A percentile compares a stretch with the other conserved stretches of the same genome.
These are phyloP conservation scores for Rhopalosiphum maidis DNA, from an alignment of 1,140 invertebrate genomes.

Conservation along the genomic window DNA sequence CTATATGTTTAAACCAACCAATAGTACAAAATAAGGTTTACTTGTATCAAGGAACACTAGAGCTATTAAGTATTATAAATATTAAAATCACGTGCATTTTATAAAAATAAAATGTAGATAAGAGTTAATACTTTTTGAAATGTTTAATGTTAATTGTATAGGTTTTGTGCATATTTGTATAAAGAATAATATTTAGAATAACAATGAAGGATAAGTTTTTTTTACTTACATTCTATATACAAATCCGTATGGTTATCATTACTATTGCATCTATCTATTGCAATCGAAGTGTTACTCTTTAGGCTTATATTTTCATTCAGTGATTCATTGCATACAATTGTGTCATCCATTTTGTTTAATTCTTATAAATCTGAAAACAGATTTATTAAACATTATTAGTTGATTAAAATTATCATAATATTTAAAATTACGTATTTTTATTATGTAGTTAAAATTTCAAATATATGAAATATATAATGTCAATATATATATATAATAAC, in stretches of 20 bases:
- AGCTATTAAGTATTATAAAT: neutral
- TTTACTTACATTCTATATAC: slow-evolving; percentile 12
- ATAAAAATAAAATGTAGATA: neutral
- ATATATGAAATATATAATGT: too few relatives aligned
- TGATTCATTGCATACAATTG: neutral
- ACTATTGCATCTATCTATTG: slow-evolving; percentile 12
- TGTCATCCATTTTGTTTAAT: slow-evolving; percentile 5
- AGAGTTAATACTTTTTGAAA: neutral
- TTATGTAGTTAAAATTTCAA: too few relatives aligned
- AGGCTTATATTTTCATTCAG: neutral
- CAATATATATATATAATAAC: too few relatives aligned
- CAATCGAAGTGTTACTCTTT: neutral
- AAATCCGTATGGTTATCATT: slow-evolving; percentile 3
- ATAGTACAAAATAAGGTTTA: neutral
- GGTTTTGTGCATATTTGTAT: neutral
- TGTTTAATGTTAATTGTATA: neutral
- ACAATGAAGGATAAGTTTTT: neutral
- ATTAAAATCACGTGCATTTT: neutral
- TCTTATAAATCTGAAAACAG: neutral
- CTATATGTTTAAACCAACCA: neutral
- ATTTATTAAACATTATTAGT: neutral
- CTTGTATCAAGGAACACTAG: neutral
- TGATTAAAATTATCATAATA: neutral
- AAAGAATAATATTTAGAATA: neutral
- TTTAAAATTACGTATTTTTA: neutral